Evolutionary conservation across 2,113 vertebrate species (phyloP).

Genomic region (Neoarius graeffei): DNA sequence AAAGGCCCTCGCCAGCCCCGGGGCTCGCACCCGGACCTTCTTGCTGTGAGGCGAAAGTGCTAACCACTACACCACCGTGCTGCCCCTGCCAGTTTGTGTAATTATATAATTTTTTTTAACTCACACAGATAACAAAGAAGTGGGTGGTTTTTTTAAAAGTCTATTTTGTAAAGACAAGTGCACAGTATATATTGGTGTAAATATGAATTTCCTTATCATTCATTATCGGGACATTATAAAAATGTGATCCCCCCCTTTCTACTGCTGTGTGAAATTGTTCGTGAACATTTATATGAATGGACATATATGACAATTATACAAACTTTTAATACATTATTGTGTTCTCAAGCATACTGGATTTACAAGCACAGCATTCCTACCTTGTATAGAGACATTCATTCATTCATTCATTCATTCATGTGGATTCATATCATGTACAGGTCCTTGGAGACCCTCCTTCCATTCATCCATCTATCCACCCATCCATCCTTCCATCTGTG

Average conservation of each 20-base stretch:
- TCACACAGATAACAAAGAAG: not conserved
- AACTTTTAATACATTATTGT: not conserved
- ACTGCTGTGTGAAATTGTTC: too few species aligned
- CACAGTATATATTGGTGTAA: not conserved
- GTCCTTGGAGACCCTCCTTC: not conserved
- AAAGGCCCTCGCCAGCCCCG: too few species aligned
- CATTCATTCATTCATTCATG: not conserved
- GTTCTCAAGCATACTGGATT: too few species aligned
- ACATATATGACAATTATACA: too few species aligned
- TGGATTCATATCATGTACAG: not conserved
- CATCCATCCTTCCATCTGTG: too few species aligned
- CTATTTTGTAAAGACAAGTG: not conserved
- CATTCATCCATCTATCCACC: too few species aligned
- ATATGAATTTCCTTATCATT: not conserved
- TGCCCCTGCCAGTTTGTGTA: not conserved
- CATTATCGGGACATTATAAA: not conserved
- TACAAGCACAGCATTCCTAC: too few species aligned
- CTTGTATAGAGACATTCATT: not conserved
- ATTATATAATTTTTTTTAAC: not conserved
- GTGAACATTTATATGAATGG: too few species aligned
- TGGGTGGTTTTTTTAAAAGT: not conserved
- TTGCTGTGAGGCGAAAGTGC: too few species aligned
- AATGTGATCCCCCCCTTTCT: too few species aligned
- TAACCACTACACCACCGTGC: too few species aligned
- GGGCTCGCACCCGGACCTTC: too few species aligned